A percentile compares a stretch with the other conserved stretches of the same genome.
These are phyloP conservation scores for Balearica regulorum DNA, from an alignment of 2,797 vertebrate genomes.

Conservation along the genomic window DNA sequence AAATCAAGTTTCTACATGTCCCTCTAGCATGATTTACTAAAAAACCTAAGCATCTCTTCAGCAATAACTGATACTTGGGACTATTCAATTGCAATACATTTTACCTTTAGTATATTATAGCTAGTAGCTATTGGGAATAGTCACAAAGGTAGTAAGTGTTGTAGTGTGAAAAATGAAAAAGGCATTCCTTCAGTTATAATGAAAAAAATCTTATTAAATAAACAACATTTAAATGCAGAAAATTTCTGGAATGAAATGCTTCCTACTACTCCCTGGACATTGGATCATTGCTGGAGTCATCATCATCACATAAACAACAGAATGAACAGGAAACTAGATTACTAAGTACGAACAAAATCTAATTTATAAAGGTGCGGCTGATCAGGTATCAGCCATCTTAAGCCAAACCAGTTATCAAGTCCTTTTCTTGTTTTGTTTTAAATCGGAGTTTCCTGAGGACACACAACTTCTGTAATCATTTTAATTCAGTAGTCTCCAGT, in stretches of 20 bases:
- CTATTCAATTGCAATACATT: not conserved
- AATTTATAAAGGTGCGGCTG: not conserved
- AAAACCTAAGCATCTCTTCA: not conserved
- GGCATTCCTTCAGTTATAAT: not conserved
- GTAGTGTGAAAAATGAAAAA: not conserved
- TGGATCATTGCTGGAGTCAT: not conserved
- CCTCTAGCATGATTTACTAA: not conserved
- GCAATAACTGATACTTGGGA: not conserved
- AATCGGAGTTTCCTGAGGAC: not conserved
- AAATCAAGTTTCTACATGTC: not conserved
- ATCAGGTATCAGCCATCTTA: not conserved
- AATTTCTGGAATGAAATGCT: not conserved
- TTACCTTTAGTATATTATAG: not conserved
- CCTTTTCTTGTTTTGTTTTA: not conserved
- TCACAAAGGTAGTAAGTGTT: not conserved
- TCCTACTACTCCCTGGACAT: not conserved
- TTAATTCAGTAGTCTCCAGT: not conserved
- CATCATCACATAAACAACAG: not conserved
- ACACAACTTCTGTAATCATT: not conserved
- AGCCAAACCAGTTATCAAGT: not conserved
- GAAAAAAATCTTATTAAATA: not conserved
- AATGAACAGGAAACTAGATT: not conserved
- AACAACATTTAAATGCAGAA: not conserved
- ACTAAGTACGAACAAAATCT: not conserved
- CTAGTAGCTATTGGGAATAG: not conserved